Base-by-base conservation (phyloP, 2,113 vertebrate genomes). In the Tragelaphus scriptus region DNA sequence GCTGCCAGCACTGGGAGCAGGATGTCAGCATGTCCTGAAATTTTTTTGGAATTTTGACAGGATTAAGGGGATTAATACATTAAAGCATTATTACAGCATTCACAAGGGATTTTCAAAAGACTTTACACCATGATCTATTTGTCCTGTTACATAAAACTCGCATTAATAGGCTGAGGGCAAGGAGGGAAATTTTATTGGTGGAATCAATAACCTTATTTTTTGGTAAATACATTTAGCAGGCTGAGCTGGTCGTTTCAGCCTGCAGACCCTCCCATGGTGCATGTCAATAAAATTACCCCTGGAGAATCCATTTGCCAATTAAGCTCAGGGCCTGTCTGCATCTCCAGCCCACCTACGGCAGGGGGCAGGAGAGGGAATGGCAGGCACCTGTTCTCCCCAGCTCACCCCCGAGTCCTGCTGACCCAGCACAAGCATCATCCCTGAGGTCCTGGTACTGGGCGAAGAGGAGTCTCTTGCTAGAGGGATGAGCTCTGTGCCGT, bases 11-110 rank as follows among this genome's bases (percentile, higher is more conserved):
- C 88, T 88, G 56, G 92, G 94, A 98, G 95, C 63, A 21, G 95
- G 97, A 97, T 98, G 97, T 98, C 98, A 98, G 98, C 97, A 40
- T 85, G 96, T 95, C 98, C 98, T 93, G 96, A 98, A 98, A 98
- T 99, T 99, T 98, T 98, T 98, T 79, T 95, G 98, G 98, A 98
- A 98, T 96, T 98, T 98, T 98, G 98, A 98, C 98, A 98, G 98
- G 99, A 99, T 99, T 99, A 99, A 98, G 98, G 96, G 98, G 98
- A 99, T 99, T 99, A 98, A 99, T 98, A 99, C 97, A 99, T 99
- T 99, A 98, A 98, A 98, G 98, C 98, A 98, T 98, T 98, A 98
- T 98, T 98, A 98, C 95, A 98, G 98, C 98, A 97, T 98, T 99
- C 98, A 98, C 97, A 63, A 58, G 98, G 98, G 99, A 99, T 99